phyloP scores from a whole-genome alignment of 1,140 invertebrate species.

The Cyrtorhinus lividipennis region DNA sequence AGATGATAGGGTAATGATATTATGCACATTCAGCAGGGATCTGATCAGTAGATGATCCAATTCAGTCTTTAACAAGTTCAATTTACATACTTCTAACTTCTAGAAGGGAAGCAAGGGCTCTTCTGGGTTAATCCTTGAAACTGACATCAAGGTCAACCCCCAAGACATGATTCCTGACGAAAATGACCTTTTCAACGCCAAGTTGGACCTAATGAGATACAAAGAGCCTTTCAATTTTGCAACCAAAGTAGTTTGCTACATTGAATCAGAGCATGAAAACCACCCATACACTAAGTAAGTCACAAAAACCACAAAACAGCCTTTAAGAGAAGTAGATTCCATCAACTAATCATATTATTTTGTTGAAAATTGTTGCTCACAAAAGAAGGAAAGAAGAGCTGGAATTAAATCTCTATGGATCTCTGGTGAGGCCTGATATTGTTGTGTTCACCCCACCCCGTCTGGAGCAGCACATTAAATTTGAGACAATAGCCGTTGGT shows the following conservation, averaged over 20 bases:
- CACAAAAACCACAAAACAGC: too few species aligned
- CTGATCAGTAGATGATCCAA: too few species aligned
- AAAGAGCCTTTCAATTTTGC: background rate
- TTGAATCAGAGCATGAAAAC: background rate
- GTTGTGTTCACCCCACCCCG: background rate
- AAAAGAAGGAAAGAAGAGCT: constrained; percentile 9
- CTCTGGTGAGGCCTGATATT: background rate
- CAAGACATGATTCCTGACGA: background rate
- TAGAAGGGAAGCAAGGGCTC: too few species aligned
- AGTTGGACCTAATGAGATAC: background rate
- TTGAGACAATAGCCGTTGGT: constrained; percentile 3
- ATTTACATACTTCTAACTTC: too few species aligned
- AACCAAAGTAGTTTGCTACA: background rate
- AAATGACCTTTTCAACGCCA: background rate
- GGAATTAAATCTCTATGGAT: constrained; percentile 3
- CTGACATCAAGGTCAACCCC: background rate
- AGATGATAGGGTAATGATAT: too few species aligned
- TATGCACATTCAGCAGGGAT: too few species aligned
- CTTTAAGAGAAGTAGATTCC: too few species aligned
- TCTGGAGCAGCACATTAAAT: background rate
- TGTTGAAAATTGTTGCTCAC: too few species aligned
- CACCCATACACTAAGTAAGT: background rate
- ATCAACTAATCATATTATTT: too few species aligned
- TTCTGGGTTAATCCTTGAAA: too few species aligned
- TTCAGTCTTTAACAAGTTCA: too few species aligned